Evolutionary conservation across 2,113 vertebrate species (phyloP).

Genomic region (Natator depressus): DNA sequence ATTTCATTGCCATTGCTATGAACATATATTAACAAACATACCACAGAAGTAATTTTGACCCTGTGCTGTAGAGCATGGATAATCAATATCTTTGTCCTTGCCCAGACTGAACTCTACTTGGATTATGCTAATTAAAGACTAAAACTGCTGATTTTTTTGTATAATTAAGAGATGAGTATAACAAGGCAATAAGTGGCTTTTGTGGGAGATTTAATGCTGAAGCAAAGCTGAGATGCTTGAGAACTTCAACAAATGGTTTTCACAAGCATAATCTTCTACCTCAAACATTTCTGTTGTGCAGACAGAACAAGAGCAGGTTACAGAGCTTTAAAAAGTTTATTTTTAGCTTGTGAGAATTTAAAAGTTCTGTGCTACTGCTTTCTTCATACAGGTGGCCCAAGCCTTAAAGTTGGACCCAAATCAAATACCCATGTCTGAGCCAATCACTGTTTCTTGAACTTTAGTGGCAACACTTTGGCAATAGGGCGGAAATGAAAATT

Average conservation of each 20-base stretch:
- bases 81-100: slow-evolving; percentile 74
- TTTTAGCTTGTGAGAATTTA: neutral
- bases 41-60: slow-evolving; percentile 69
- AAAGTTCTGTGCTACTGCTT: neutral
- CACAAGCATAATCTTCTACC: neutral
- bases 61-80: slow-evolving; percentile 50
- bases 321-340: neutral
- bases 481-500: neutral
- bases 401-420: neutral
- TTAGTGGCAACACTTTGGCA: neutral
- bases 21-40: slow-evolving; percentile 72
- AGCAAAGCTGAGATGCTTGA: neutral
- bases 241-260: neutral
- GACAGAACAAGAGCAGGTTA: neutral
- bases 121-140: slow-evolving; percentile 72
- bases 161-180: slow-evolving; percentile 54
- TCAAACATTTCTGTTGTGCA: neutral
- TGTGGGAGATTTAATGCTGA: neutral
- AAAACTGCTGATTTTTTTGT: slow-evolving; percentile 52
- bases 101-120: slow-evolving; percentile 64
- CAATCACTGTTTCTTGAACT: neutral
- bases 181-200: neutral
- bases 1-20: slow-evolving; percentile 63
- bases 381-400: neutral
- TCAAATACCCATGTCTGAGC: neutral